Conservation (phyloP, 2,113 vertebrate genomes). For the Cettia cetti region DNA sequence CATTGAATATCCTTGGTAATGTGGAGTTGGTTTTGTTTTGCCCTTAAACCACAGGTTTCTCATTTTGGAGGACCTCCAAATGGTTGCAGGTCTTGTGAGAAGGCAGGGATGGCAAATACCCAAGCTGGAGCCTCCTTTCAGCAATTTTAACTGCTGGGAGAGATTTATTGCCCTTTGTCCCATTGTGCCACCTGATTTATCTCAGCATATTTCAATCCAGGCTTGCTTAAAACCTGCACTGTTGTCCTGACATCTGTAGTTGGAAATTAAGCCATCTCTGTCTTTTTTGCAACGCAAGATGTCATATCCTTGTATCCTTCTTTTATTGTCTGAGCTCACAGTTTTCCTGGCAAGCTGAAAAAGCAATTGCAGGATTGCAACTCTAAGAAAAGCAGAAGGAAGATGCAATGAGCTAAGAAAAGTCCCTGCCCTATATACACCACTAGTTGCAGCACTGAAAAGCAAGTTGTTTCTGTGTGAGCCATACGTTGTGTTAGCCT, state of each 20-base stretch:
- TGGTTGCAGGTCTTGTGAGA: conserved; percentile 36
- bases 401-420: conserved; percentile 4
- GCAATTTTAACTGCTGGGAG: conserved; percentile 8
- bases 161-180: conserved; percentile 53
- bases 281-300: background rate
- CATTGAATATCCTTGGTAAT: conserved; percentile 94
- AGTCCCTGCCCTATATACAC: conserved; percentile 20
- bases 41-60: conserved; percentile 18
- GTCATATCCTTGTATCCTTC: background rate
- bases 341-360: conserved; percentile 22
- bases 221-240: background rate
- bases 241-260: conserved; percentile 29
- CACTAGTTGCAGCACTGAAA: background rate
- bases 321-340: conserved; percentile 18
- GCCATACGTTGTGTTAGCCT: background rate
- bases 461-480: background rate
- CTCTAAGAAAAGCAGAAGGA: background rate
- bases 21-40: background rate
- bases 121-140: conserved; percentile 39
- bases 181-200: conserved; percentile 54
- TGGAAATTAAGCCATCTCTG: conserved; percentile 49
- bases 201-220: conserved; percentile 33
- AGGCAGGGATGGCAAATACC: conserved; percentile 34
- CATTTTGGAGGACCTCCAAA: conserved; percentile 42
- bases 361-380: conserved; percentile 31